Evolutionary conservation across 2,113 vertebrate species (phyloP).

Genomic region (Oreotrochilus melanogaster): DNA sequence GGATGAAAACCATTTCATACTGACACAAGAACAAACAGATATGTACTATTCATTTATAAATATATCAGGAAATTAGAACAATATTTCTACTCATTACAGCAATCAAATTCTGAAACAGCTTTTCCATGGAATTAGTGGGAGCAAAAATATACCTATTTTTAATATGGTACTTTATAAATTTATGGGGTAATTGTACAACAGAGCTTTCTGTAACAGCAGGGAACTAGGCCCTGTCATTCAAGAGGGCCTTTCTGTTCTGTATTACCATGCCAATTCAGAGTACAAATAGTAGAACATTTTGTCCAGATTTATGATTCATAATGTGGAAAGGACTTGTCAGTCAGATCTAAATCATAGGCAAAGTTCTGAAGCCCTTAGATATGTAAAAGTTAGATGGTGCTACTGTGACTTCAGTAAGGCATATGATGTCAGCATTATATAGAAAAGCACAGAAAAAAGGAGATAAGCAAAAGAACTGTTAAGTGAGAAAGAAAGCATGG

Average conservation of each 20-base stretch:
- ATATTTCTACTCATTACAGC: neutral
- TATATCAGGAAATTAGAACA: neutral
- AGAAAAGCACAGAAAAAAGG: neutral
- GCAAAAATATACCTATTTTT: slow-evolving; percentile 21
- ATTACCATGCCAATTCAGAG: neutral
- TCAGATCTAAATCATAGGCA: neutral
- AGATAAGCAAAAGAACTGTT: neutral
- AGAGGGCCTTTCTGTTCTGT: neutral
- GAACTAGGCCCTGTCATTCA: neutral
- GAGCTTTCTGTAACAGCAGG: neutral
- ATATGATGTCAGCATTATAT: neutral
- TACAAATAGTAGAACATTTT: slow-evolving; percentile 36
- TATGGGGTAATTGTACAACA: neutral
- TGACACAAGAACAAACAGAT: neutral
- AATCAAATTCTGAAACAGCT: slow-evolving; percentile 4
- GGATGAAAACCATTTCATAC: neutral
- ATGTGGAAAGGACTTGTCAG: neutral
- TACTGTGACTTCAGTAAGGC: neutral
- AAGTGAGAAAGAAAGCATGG: fast-evolving
- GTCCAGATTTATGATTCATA: neutral
- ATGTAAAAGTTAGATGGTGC: neutral
- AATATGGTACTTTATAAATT: neutral
- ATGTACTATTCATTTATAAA: neutral
- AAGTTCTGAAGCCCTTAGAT: neutral
- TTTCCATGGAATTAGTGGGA: neutral